Evolutionary conservation across 2,888 invertebrate species (phyloP).

Genomic region (Cylloceria caligata): DNA sequence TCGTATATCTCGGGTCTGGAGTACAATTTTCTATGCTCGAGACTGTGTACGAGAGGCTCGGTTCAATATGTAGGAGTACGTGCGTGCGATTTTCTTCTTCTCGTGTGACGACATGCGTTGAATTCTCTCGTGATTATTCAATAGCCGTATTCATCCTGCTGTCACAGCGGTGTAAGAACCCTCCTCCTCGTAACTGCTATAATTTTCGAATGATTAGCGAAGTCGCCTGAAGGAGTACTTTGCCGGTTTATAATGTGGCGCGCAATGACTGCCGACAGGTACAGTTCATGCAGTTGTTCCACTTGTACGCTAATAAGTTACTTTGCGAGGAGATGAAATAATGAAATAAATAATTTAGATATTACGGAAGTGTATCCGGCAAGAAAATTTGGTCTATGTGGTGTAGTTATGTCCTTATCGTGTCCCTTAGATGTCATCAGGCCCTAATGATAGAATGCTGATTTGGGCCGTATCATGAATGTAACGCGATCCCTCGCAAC

Average conservation of each 20-base stretch:
- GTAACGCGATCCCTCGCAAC: background rate
- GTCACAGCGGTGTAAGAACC: conserved; percentile 42
- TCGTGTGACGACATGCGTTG: conserved; percentile 11
- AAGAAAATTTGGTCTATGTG: background rate
- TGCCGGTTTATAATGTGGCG: conserved; percentile 13
- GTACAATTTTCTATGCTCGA: conserved; percentile 7
- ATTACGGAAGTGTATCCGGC: no score
- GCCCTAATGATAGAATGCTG: background rate
- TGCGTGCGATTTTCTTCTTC: background rate
- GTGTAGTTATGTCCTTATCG: background rate
- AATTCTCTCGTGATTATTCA: conserved; percentile 48
- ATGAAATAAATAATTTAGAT: background rate
- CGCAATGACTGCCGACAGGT: conserved; percentile 25
- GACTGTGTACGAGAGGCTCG: background rate
- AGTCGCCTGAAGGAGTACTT: conserved; percentile 53
- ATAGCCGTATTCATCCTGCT: conserved; percentile 51
- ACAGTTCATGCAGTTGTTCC: conserved; percentile 36
- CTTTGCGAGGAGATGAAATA: background rate
- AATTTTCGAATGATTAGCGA: conserved; percentile 62
- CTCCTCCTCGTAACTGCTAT: conserved; percentile 57
- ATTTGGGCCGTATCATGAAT: background rate
- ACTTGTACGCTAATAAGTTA: conserved; percentile 5
- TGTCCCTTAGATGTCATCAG: background rate
- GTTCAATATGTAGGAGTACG: background rate
- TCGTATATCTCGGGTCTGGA: background rate